Base-by-base conservation (phyloP, 2,888 invertebrate genomes). In the Andrena flavipes region DNA sequence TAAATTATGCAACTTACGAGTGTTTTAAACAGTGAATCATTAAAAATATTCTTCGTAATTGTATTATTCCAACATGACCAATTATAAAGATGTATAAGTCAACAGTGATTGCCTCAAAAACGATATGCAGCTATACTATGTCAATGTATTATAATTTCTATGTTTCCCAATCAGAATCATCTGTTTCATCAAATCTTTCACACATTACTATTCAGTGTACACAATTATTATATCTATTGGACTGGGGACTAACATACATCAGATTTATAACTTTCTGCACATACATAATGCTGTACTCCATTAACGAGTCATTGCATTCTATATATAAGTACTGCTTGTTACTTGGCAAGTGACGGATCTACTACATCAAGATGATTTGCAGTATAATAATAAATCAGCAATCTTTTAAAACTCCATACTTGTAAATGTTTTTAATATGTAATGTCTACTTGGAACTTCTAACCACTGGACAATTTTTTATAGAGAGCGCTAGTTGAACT, bases 401-500 rank as follows among this genome's bases (percentile, higher is more conserved):
- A 1, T n/a, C 5, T 10, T 33, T 49, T 8, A 59, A 60, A 51
- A 70, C 16, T 10, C 7, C 65, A 7, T 60, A 48, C 2, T 26
- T 23, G n/a, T 65, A 6, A 48, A 48, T 16, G 64, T 13, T 60
- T 59, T 23, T 23, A 16, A 76, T 64, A n/a, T 23, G 51, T n/a
- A 63, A 35, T 51, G 3, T 35, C 33, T 60, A 62, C 59, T 67
- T 59, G 49, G 10, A 49, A 33, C 16, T 30, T 60, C 75, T 65
- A 81, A 74, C 78, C 84, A 80, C 54, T 35, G 30, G 59, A 33
- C 10, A 48, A 67, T 59, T 30, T 20, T 49, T 60, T 49, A 69
- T 23, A 84, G 72, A 87, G 80, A 59, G 72, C 80, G 67, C 80
- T 84, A 77, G 60, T 54, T 16, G 54, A 26, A 64, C 10, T 8